Evolutionary conservation across 2,113 vertebrate species (phyloP), one percentile per base, ranked within the genome.

Genomic region (Corythaixoides concolor): DNA sequence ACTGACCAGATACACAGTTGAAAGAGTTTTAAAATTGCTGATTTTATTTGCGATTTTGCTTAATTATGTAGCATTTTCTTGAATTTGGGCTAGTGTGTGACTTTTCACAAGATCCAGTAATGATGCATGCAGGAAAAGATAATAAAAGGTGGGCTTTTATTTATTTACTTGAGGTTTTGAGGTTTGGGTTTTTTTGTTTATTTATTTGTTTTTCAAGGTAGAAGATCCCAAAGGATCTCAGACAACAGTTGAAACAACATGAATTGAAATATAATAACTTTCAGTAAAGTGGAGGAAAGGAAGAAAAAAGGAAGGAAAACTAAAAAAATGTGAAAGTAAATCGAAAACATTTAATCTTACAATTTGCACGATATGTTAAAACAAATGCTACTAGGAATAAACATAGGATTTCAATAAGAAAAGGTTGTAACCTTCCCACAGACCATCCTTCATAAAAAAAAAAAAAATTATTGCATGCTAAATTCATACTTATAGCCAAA

Each of bases 81-180:
- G 41, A 77, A 64, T 68, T 88, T 85, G 28, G 12, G 15, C 9
- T 47, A 33, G 5, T 43, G 6, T 1, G 0, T 37, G 35, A n/a
- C 15, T 76, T 85, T 74, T 33, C 21, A 45, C 2, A 3, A 8
- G 5, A 15, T 19, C 41, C 13, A 69, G 7, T 55, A 70, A 56
- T 24, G 18, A 49, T 19, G 24, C 4, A 17, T 8, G 6, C 14
- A 70, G 6, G 35, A 32, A 85, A 53, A 10, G 62, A 20, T 7
- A 60, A 45, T 23, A 73, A 73, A 59, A 91, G 12, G 1, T 27
- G 7, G 3, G 0, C 0, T 0, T 4, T 47, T 33, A 5, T 30
- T 49, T 84, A 12, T 59, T 56, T 1, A 0, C 8, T 43, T 69
- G 37, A 79, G 8, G 20, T 22, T 85, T 86, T 6, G 2, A 8